phyloP scores from a whole-genome alignment of 2,888 invertebrate species.

The Drosophila pseudotalamancana region DNA sequence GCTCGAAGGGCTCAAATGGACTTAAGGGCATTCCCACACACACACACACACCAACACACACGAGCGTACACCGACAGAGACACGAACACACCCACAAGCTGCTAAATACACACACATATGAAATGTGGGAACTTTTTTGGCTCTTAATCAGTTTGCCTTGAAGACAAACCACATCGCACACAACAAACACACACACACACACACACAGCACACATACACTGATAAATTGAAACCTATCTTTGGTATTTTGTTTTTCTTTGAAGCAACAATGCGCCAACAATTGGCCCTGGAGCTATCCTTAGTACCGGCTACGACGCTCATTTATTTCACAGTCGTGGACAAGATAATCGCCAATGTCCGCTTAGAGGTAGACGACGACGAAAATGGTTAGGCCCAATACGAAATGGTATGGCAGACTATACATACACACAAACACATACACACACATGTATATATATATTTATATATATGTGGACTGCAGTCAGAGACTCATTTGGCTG shows the following conservation, averaged over 20 bases:
- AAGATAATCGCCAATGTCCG: constrained; percentile 80
- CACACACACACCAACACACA: constrained; percentile 32
- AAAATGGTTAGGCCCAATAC: constrained; percentile 48
- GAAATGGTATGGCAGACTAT: constrained; percentile 31
- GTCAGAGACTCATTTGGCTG: constrained; percentile 48
- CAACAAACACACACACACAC: constrained; percentile 41
- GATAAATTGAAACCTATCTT: constrained; percentile 70
- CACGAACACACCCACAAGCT: constrained; percentile 36
- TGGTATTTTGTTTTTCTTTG: constrained; percentile 66
- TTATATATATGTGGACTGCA: constrained; percentile 20
- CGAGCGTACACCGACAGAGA: constrained; percentile 2
- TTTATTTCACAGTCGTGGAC: constrained; percentile 80
- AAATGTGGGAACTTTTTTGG: constrained; percentile 66
- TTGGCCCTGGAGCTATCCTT: constrained; percentile 61
- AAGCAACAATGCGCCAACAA: constrained; percentile 77
- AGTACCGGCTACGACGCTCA: constrained; percentile 77
- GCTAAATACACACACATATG: constrained; percentile 43
- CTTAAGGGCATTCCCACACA: constrained; percentile 59
- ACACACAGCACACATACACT: constrained; percentile 41
- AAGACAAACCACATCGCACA: constrained; percentile 59
- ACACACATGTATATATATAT: constrained; percentile 8
- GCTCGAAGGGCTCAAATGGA: constrained; percentile 59
- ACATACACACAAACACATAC: background rate
- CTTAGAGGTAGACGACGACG: constrained; percentile 66
- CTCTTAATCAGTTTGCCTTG: constrained; percentile 64